These are phyloP conservation scores for Lypha dubia DNA, from an alignment of 2,888 invertebrate genomes.

Conservation along the genomic window DNA sequence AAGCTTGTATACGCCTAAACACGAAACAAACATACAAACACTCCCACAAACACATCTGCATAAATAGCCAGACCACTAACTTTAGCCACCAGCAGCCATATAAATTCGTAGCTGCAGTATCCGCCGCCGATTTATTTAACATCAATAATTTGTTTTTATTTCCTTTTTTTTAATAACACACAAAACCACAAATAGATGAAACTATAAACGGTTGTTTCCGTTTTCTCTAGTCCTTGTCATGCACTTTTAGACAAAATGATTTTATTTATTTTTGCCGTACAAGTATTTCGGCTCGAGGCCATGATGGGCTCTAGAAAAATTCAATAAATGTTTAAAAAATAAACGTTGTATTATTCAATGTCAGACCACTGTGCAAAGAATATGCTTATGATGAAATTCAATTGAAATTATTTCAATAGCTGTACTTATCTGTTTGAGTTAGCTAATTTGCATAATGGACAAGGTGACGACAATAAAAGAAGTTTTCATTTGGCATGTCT, in stretches of 20 bases:
- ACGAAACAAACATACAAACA: slow-evolving; percentile 13
- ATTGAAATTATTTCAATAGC: neutral
- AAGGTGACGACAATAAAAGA: no score
- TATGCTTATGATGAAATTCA: neutral
- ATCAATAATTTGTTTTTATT: slow-evolving; percentile 39
- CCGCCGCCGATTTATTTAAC: neutral
- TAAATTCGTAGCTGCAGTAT: slow-evolving; percentile 11
- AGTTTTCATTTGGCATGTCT: no score
- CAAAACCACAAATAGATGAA: slow-evolving; percentile 59
- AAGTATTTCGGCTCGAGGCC: slow-evolving; percentile 24
- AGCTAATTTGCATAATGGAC: no score
- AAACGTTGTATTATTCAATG: no score
- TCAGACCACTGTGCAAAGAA: neutral
- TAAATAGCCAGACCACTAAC: neutral
- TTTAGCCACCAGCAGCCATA: slow-evolving; percentile 6
- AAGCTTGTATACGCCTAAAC: slow-evolving; percentile 46
- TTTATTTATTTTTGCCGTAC: neutral
- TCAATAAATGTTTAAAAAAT: neutral
- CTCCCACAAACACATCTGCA: neutral
- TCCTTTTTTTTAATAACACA: neutral
- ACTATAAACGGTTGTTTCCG: slow-evolving; percentile 66
- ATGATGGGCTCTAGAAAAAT: neutral
- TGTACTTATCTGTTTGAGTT: neutral
- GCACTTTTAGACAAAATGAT: neutral
- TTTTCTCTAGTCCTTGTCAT: slow-evolving; percentile 25